Evolutionary conservation across 64 coral and sea anemone genomes (phyloP).

Genomic region (Pocillopora damicornis): DNA sequence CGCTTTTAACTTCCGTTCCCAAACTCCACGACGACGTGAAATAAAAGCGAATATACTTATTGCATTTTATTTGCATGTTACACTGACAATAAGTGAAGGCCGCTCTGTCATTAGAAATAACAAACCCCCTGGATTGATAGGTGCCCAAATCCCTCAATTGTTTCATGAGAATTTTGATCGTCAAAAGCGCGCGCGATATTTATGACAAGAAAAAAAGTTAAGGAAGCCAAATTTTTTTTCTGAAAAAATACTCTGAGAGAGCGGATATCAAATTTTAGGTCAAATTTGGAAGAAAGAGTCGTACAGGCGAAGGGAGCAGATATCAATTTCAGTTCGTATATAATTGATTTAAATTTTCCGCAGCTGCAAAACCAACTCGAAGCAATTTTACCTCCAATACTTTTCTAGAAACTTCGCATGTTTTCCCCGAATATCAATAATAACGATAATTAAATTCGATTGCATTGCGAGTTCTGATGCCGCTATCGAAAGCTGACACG

Average conservation of each 20-base stretch:
- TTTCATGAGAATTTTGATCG: neutral
- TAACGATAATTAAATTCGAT: conserved; percentile 10
- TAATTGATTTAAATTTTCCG: neutral
- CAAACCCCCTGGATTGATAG: neutral
- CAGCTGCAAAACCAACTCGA: neutral
- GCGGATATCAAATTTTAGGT: neutral
- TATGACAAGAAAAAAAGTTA: neutral
- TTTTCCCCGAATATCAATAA: neutral
- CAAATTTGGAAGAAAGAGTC: neutral
- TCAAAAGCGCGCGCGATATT: neutral
- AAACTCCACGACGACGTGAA: neutral
- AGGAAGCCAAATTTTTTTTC: neutral
- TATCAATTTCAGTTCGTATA: neutral
- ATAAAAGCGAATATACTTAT: neutral
- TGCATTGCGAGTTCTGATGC: neutral
- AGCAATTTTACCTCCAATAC: neutral
- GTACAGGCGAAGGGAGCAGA: neutral
- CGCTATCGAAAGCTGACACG: neutral
- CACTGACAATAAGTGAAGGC: neutral
- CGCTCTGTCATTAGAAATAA: neutral
- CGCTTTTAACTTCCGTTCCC: neutral
- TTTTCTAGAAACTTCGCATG: neutral
- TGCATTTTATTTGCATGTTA: neutral
- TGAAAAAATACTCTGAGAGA: neutral
- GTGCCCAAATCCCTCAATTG: neutral